Percentiles rank a stretch among this genome's conserved stretches.
Evolutionary conservation across 2,113 vertebrate species (phyloP).

Genomic region (Sapajus apella): DNA sequence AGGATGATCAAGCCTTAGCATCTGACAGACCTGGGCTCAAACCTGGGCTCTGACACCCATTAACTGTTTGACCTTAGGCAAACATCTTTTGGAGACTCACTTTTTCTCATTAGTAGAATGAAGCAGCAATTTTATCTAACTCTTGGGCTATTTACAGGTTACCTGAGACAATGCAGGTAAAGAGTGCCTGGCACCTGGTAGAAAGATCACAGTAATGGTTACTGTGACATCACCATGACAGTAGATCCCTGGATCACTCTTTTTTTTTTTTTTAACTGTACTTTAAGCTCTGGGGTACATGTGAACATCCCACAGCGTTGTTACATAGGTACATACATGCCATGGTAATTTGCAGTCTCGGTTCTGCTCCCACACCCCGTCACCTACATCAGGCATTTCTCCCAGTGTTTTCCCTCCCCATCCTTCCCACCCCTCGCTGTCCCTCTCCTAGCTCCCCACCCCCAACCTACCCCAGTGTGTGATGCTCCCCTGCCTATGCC

Average conservation of each 20-base stretch:
- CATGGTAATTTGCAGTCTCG: too few relatives aligned
- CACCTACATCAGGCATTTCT: too few relatives aligned
- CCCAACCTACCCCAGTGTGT: too few relatives aligned
- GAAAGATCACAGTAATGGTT: neutral
- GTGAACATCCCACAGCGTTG: too few relatives aligned
- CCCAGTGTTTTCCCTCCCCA: too few relatives aligned
- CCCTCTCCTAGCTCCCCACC: too few relatives aligned
- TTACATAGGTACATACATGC: too few relatives aligned
- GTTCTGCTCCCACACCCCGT: rapidly evolving
- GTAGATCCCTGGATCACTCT: neutral
- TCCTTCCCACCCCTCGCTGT: too few relatives aligned
- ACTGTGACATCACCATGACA: neutral
- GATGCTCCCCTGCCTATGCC: too few relatives aligned
- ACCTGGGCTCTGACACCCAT: neutral
- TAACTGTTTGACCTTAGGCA: neutral
- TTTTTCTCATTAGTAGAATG: neutral
- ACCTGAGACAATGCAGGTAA: neutral
- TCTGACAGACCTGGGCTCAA: neutral
- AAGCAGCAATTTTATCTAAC: neutral
- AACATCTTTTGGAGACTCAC: neutral
- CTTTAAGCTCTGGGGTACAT: too few relatives aligned
- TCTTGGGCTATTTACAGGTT: neutral
- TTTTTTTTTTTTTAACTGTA: neutral
- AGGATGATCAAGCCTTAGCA: neutral
- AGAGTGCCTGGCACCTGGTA: neutral